Conservation (phyloP, 2,888 invertebrate species). For the Pristionchus mayeri region DNA sequence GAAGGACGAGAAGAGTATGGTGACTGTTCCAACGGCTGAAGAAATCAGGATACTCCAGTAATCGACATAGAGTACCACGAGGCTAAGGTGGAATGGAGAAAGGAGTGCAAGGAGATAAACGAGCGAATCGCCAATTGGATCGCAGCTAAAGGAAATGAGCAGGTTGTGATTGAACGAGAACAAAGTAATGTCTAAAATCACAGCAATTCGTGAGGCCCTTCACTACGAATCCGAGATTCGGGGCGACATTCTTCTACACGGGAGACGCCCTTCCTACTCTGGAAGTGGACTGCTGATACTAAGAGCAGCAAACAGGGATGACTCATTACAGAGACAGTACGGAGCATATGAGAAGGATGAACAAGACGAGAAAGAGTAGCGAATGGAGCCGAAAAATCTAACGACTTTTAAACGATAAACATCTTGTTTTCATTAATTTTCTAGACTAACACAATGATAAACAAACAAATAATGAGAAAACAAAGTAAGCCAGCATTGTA, state of each 20-base stretch:
- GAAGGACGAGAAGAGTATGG: conserved; percentile 13
- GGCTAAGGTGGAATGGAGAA: neutral
- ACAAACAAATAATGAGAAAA: no score
- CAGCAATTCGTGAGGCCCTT: conserved; percentile 23
- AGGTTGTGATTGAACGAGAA: neutral
- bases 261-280: neutral
- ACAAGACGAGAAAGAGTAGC: neutral
- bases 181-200: no score
- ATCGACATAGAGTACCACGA: neutral
- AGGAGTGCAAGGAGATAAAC: conserved; percentile 22
- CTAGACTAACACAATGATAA: no score
- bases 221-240: neutral
- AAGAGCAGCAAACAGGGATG: neutral
- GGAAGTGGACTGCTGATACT: no score
- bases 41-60: neutral
- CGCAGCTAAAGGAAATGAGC: neutral
- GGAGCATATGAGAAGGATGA: neutral
- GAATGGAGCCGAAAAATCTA: neutral
- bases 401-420: neutral
- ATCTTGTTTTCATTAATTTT: neutral
- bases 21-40: neutral
- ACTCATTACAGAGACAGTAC: neutral
- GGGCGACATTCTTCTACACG: neutral
- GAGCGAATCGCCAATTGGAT: conserved; percentile 22
- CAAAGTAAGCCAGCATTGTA: no score